phyloP scores from a whole-genome alignment of 1,140 invertebrate species.

The Dreissena polymorpha region DNA sequence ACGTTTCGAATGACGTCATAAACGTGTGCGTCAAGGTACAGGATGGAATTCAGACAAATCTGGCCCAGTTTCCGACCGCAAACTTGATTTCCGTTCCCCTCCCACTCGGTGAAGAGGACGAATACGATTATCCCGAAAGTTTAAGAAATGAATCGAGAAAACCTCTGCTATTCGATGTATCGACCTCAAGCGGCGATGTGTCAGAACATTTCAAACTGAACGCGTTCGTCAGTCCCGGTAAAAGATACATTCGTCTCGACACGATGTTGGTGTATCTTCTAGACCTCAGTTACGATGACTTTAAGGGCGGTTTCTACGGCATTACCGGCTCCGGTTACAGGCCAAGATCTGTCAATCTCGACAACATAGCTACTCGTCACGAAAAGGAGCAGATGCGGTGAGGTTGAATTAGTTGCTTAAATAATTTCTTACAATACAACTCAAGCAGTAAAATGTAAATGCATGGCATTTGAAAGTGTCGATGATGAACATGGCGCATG shows the following conservation, averaged over 20 bases:
- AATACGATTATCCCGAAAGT: slow-evolving; percentile 36
- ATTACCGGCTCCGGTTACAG: slow-evolving; percentile 40
- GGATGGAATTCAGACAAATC: slow-evolving; percentile 20
- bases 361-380: slow-evolving; percentile 36
- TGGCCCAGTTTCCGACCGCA: slow-evolving; percentile 15
- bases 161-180: slow-evolving; percentile 37
- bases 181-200: background rate
- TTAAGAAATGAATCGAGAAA: slow-evolving; percentile 25
- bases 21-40: slow-evolving; percentile 39
- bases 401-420: slow-evolving; percentile 3
- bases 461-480: too few relatives aligned
- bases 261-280: slow-evolving; percentile 14
- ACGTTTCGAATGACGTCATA: background rate
- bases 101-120: slow-evolving; percentile 31
- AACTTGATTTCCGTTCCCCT: slow-evolving; percentile 29
- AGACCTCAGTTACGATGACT: slow-evolving; percentile 5
- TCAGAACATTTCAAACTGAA: slow-evolving; percentile 5
- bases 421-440: too few relatives aligned
- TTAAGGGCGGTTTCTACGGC: slow-evolving; percentile 13
- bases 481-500: too few relatives aligned
- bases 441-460: too few relatives aligned
- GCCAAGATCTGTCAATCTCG: slow-evolving; percentile 20
- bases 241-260: slow-evolving; percentile 34
- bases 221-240: slow-evolving; percentile 11
- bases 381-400: slow-evolving; percentile 1